Evolutionary conservation across 2,888 invertebrate species (phyloP), one percentile per base, ranked within the genome.

Genomic region (Hipparchia sbordonii): DNA sequence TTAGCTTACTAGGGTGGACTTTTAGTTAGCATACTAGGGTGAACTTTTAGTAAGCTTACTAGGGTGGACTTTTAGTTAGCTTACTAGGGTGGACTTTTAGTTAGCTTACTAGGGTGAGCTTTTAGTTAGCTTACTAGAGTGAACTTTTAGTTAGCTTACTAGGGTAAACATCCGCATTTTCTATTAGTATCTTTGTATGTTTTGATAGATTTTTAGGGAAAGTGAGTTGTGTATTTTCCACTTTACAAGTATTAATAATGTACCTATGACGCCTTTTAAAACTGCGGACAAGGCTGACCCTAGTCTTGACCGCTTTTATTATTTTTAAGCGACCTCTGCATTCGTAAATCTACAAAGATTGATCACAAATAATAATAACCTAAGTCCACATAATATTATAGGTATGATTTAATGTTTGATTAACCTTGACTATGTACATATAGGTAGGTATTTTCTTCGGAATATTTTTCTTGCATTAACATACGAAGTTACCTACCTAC

Each of bases 161-260:
- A 23, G 23, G 23, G 23, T 23, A 23, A 23, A 23, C 23, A 23
- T 23, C 23, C 23, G 23, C 23, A 23, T 23, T 23, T 23, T 1
- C 23, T 23, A 23, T 23, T 23, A 23, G 23, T 23, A 39, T 1
- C 87, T 86, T 89, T 88, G 89, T 94, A 77, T 89, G 39, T 94
- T 86, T 79, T 94, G 83, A 94, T 8, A 93, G 93, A 79, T 93
- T 93, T 81, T 81, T 94, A 84, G 94, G 94, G 0, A 93, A 91
- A 89, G 94, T 94, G 80, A 91, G 92, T 54, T 54, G 52, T n/a
- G 12, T 54, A 39, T 12, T 48, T 73, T 71, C 57, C 9, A 12
- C 2, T 9, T 63, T 63, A 57, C 39, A 23, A 23, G 23, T 23
- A 23, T 23, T 23, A 23, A 23, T 23, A 23, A 23, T 23, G 23